Base-by-base conservation (phyloP, 2,888 invertebrate species). In the Oxyteleia sp. region DNA sequence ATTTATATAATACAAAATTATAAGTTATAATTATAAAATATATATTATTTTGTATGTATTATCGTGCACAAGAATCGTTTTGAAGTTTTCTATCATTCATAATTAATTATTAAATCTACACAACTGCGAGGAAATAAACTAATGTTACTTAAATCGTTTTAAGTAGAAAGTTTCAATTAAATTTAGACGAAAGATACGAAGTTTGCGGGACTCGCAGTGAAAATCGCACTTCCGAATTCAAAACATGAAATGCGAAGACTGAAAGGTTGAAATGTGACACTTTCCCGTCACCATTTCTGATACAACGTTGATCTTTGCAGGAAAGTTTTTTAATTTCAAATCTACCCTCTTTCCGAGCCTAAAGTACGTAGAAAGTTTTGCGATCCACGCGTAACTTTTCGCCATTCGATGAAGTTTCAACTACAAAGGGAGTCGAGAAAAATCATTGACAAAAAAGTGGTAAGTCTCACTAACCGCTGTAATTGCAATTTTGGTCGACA, bases 321-420 rank as follows among this genome's bases (percentile, higher is more conserved):
- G 41, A 61, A 75, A 75, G 75, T 75, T 75, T 75, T 64, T 75
- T 64, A 75, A 75, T 75, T 64, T 75, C 55, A 75, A 64, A 13
- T 45, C 32, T 29, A 32, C n/a, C 74, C 23, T 63, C 41, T 15
- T 53, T 63, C 13, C 10, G 13, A 32, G 63, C 59, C 51, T 51
- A 47, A 63, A 63, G 61, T 18, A 35, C 57, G 38, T 16, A 57
- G 1, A 15, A 57, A 57, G 16, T 57, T 57, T 35, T 4, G 8
- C 35, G 38, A 41, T 16, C 38, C 11, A 16, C 26, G 72, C 13
- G 29, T 15, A 51, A 68, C 32, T 63, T 63, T 35, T 18, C 23
- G 13, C 15, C 18, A 47, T 15, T 47, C 47, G 18, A 29, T 45
- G 41, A 63, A 63, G 47, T 63, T 63, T 47, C 32, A 11, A 45